Base-by-base conservation (phyloP, 2,888 invertebrate genomes). In the Caradrina kadenii region DNA sequence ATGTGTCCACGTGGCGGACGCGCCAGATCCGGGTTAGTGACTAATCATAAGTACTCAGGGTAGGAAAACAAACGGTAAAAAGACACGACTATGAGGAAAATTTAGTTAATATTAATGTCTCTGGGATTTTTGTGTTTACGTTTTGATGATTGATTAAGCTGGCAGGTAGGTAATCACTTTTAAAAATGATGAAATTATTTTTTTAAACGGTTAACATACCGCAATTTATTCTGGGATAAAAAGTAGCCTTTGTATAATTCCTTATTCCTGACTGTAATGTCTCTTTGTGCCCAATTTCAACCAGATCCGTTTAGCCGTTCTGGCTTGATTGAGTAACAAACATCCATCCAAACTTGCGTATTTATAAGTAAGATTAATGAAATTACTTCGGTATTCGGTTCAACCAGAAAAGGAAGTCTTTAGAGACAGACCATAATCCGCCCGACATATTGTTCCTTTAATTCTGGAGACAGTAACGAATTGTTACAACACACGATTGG, bases 1-100 rank as follows among this genome's bases (percentile, higher is more conserved):
- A 94, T 95, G 93, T 96, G 96, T 56, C 92, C 95, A 0, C 91
- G 93, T 0, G 95, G 96, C 0, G 96, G 95, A 17, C 89, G 88
- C 13, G 84, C 89, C 1, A 88, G 93, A 77, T 86, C 91, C 21
- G 95, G 95, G 95, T 96, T 81, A 76, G 86, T 69, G 8, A 17
- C 17, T 53, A 22, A 60, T 17, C 11, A 11, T 31, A n/a, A n/a
- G n/a, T n/a, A 10, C 1, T 35, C 10, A 54, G 31, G n/a, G 13
- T 0, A n/a, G 1, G 1, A 1, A 13, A 15, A 26, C 21, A 42
- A n/a, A 58, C 1, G 11, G 4, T 8, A 19, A 48, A 19, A 26
- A 39, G 19, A 5, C 2, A 2, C 0, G 1, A 6, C 3, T 11
- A 19, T 13, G 17, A 35, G 35, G 52, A 60, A 69, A 69, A 52